These are phyloP conservation scores for Drosophila limbata DNA, from an alignment of 2,888 invertebrate species.

Conservation along the genomic window DNA sequence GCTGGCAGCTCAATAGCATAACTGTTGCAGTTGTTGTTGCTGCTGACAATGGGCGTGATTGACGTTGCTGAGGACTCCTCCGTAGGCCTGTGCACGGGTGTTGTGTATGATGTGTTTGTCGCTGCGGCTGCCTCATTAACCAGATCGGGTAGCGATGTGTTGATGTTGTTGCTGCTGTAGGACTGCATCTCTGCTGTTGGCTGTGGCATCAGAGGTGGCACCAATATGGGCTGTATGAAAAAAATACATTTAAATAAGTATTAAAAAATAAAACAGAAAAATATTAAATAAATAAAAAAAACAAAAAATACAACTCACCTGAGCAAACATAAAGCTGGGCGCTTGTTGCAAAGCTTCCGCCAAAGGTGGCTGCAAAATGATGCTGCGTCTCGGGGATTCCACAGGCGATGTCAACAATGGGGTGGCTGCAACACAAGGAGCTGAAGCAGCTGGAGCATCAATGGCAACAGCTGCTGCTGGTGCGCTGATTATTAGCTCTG, in stretches of 20 bases:
- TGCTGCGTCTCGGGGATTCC: constrained; percentile 84
- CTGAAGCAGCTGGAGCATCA: not conserved
- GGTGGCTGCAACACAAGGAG: constrained; percentile 14
- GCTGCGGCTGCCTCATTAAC: constrained; percentile 72
- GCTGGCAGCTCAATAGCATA: constrained; percentile 83
- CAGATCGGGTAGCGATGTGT: constrained; percentile 67
- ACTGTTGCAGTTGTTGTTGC: constrained; percentile 56
- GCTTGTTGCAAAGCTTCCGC: constrained; percentile 76
- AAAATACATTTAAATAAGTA: not conserved
- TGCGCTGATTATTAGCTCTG: constrained; percentile 13
- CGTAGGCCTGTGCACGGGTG: constrained; percentile 46
- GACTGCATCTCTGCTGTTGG: constrained; percentile 37
- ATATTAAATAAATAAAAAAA: not conserved
- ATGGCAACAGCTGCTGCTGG: not conserved
- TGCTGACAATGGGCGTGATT: constrained; percentile 4
- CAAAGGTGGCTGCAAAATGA: constrained; percentile 87
- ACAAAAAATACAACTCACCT: constrained; percentile 79
- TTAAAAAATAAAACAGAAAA: not conserved
- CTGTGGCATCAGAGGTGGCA: constrained; percentile 80
- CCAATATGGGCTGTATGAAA: constrained; percentile 72
- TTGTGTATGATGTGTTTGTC: constrained; percentile 21
- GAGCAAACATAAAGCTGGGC: constrained; percentile 78
- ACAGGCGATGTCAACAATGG: constrained; percentile 59
- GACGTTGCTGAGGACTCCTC: constrained; percentile 22
- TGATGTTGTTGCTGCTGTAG: constrained; percentile 41